phyloP scores from a whole-genome alignment of 2,113 vertebrate genomes.

The Stegostoma tigrinum region DNA sequence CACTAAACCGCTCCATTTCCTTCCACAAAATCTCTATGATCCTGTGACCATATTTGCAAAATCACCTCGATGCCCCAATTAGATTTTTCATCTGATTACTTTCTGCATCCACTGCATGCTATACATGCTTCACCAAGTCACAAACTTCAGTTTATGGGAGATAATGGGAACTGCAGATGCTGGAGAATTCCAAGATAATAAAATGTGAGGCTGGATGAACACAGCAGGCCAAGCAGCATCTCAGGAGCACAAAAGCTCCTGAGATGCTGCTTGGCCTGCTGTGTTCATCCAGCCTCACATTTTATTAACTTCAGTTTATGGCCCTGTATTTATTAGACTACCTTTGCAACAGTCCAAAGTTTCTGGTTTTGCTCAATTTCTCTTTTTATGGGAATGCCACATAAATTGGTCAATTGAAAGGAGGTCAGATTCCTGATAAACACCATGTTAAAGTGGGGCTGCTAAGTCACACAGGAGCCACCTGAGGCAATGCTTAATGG shows the following conservation, averaged over 20 bases:
- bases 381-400: background rate
- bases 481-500: background rate
- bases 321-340: background rate
- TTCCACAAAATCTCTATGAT: too few relatives aligned
- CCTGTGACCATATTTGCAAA: background rate
- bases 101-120: background rate
- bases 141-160: background rate
- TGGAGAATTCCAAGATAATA: too few relatives aligned
- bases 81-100: background rate
- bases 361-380: background rate
- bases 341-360: background rate
- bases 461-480: background rate
- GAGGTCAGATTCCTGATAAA: background rate
- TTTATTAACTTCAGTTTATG: background rate
- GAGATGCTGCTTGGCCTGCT: too few relatives aligned
- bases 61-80: background rate
- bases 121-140: too few relatives aligned
- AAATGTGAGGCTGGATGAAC: too few relatives aligned
- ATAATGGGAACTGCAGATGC: too few relatives aligned
- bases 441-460: background rate
- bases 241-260: too few relatives aligned
- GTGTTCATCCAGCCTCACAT: too few relatives aligned
- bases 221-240: too few relatives aligned
- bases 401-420: background rate
- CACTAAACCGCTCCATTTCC: background rate